These are phyloP conservation scores for Pseudomugil gertrudae DNA, from an alignment of 2,797 vertebrate species.

Conservation along the genomic window DNA sequence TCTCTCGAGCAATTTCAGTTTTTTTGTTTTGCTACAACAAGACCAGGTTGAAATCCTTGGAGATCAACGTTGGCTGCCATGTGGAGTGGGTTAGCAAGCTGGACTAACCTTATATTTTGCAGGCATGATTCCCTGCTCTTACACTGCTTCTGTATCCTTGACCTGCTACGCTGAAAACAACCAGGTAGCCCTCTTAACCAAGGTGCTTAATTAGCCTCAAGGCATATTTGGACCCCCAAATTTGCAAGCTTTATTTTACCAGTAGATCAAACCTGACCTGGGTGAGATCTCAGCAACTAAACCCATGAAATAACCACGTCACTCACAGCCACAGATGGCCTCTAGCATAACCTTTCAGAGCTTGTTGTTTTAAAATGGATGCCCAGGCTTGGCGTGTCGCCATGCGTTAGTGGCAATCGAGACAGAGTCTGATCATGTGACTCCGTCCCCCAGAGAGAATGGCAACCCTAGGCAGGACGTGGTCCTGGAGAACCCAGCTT, in stretches of 20 bases:
- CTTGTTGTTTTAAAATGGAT: slow-evolving; percentile 84
- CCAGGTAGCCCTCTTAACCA: slow-evolving; percentile 72
- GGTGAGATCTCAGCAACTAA: slow-evolving; percentile 72
- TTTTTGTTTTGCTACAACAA: slow-evolving; percentile 43
- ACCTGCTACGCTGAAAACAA: slow-evolving; percentile 77
- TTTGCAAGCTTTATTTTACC: slow-evolving; percentile 57
- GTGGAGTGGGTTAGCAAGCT: slow-evolving; percentile 69
- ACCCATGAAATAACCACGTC: slow-evolving; percentile 76
- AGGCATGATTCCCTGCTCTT: slow-evolving; percentile 71
- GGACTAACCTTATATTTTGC: slow-evolving; percentile 80
- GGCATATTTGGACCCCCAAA: slow-evolving; percentile 65
- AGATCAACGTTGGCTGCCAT: slow-evolving; percentile 60
- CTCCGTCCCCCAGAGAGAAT: slow-evolving; percentile 88
- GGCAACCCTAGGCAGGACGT: slow-evolving; percentile 90
- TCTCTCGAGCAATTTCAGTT: slow-evolving; percentile 58
- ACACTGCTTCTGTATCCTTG: slow-evolving; percentile 78
- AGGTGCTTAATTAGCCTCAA: slow-evolving; percentile 71
- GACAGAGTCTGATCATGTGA: slow-evolving; percentile 85
- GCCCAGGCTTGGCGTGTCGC: slow-evolving; percentile 84
- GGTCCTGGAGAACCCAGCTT: slow-evolving; percentile 89
- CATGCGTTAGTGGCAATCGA: slow-evolving; percentile 76
- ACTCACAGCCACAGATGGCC: slow-evolving; percentile 69
- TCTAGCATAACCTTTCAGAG: slow-evolving; percentile 71
- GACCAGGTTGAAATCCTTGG: slow-evolving; percentile 57
- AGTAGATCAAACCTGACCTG: slow-evolving; percentile 46